These are phyloP conservation scores for Stictocephala bisonia DNA, from an alignment of 2,888 invertebrate genomes.

Conservation along the genomic window DNA sequence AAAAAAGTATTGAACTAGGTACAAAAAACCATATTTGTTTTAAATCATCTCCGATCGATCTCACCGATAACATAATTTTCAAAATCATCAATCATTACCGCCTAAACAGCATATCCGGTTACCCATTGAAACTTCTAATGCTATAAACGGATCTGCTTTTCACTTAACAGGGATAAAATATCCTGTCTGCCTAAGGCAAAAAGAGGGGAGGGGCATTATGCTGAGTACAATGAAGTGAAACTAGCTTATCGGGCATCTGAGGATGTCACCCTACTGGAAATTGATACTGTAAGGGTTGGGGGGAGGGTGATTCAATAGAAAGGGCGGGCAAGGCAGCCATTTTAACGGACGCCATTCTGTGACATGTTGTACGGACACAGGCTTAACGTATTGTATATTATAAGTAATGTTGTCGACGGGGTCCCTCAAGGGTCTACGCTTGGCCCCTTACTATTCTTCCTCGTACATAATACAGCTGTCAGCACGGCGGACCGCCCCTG, in stretches of 20 bases:
- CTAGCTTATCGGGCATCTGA: slow-evolving; percentile 17
- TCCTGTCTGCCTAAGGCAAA: too few species aligned
- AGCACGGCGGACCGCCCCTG: neutral
- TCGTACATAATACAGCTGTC: slow-evolving; percentile 13
- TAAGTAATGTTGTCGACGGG: slow-evolving; percentile 27
- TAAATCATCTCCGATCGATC: too few species aligned
- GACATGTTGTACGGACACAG: slow-evolving; percentile 32
- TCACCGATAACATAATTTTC: too few species aligned
- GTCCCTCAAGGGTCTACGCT: neutral
- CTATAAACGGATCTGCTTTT: slow-evolving; percentile 23
- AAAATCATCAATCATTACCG: slow-evolving; percentile 8
- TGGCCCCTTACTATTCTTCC: neutral
- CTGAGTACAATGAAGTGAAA: slow-evolving; percentile 25
- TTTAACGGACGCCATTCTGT: neutral
- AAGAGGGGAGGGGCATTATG: neutral
- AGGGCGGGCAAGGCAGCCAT: neutral
- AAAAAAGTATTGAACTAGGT: too few species aligned
- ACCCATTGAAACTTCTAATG: neutral
- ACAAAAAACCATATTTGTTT: too few species aligned
- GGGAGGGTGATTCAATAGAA: neutral
- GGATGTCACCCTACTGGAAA: slow-evolving; percentile 16
- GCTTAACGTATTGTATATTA: slow-evolving; percentile 39
- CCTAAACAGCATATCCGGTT: slow-evolving; percentile 5
- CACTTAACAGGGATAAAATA: too few species aligned
- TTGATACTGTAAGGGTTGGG: slow-evolving; percentile 34